Evolutionary conservation across 2,888 invertebrate genomes (phyloP), one percentile per base, ranked within the genome.

Genomic region (Drosophila paranaensis): DNA sequence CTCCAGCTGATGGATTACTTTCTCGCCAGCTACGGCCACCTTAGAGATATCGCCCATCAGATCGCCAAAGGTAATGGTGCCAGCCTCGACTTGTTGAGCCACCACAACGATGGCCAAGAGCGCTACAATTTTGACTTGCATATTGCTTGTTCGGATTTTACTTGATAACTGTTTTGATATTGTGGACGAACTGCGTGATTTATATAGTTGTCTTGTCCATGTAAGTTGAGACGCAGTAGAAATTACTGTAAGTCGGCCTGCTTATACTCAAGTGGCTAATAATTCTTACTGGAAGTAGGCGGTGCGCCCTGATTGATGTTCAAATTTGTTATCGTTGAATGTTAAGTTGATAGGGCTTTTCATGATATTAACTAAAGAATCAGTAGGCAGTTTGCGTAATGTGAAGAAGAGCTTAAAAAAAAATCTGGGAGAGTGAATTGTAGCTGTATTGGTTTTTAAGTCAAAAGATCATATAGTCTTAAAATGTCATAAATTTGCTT

Each of bases 21-120:
- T 71, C 39, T 79, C 71, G 6, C 74, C 74, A 6, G 78, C 61
- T 9, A 78, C 81, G 6, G 74, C 74, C 6, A 77, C 66, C 54
- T 71, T 37, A 11, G 81, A 60, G 8, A 77, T 37, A n/a, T 71
- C 81, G 3, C 74, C 55, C 78, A 77, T 77, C 5, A 74, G 16
- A 10, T 16, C 48, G 14, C 71, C 74, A 10, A 74, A 37, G 20
- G 27, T 61, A 20, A 78, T 50, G 11, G 71, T 64, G 10, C 54
- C 76, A 6, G 85, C 71, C 0, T 57, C 40, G 16, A 54, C 46
- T 20, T 71, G 68, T 11, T 72, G 75, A 0, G 66, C 61, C 45
- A 73, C 45, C 60, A 85, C 30, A 43, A 70, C 16, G 3, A 58
- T 53, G 35, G 62, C 60, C 10, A 83, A 46, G 30, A 75, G n/a